A percentile compares a stretch with the other conserved stretches of the same genome.
phyloP scores from a whole-genome alignment of 2,888 invertebrate genomes.

The Callinectes sapidus region DNA sequence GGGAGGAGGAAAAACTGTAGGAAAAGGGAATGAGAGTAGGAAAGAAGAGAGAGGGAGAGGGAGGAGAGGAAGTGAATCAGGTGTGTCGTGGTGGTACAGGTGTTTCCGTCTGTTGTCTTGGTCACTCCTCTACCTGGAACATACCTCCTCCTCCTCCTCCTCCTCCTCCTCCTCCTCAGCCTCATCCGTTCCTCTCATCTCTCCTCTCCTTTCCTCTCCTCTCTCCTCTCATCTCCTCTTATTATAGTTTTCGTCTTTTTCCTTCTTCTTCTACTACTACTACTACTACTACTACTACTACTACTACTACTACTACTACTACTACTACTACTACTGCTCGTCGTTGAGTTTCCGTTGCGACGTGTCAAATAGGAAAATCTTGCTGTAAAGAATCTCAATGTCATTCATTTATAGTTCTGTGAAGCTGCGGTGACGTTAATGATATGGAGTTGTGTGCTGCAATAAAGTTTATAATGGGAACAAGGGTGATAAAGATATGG shows the following conservation, averaged over 20 bases:
- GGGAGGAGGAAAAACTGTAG: neutral
- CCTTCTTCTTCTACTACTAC: neutral
- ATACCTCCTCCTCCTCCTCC: slow-evolving; percentile 5
- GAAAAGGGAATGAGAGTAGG: neutral
- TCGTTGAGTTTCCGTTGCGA: neutral
- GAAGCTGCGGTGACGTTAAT: neutral
- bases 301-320: slow-evolving; percentile 44
- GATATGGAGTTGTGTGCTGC: neutral
- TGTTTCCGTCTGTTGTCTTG: slow-evolving; percentile 14
- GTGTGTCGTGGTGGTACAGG: neutral
- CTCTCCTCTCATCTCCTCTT: neutral
- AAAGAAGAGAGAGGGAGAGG: neutral
- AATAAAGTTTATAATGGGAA: neutral
- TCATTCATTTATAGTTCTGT: neutral
- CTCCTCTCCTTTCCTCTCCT: neutral
- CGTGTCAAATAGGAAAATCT: neutral
- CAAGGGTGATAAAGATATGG: neutral
- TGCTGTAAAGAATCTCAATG: neutral
- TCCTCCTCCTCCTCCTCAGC: neutral
- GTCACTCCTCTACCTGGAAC: neutral
- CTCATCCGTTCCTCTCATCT: neutral
- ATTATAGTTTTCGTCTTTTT: no score
- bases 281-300: slow-evolving; percentile 42
- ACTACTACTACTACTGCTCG: neutral
- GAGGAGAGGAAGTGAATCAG: neutral